phyloP scores from a whole-genome alignment of 2,113 vertebrate species.

The Perccottus glenii region DNA sequence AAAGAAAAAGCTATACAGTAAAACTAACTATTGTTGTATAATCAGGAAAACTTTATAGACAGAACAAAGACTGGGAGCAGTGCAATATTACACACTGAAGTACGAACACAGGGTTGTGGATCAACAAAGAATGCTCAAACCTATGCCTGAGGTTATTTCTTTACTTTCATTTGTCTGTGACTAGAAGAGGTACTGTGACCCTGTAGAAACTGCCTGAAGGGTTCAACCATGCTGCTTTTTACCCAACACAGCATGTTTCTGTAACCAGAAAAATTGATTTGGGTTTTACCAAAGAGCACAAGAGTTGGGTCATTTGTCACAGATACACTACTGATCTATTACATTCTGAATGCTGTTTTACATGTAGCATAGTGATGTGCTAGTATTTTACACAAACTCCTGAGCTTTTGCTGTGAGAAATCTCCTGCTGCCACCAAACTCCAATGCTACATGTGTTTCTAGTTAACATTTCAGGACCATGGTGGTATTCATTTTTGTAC shows the following conservation, averaged over 20 bases:
- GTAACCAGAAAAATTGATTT: slow-evolving; percentile 36
- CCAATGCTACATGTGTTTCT: slow-evolving; percentile 48
- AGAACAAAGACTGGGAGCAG: slow-evolving; percentile 74
- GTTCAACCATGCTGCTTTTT: slow-evolving; percentile 51
- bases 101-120: slow-evolving; percentile 50
- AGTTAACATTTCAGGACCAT: slow-evolving; percentile 59
- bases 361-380: slow-evolving; percentile 60
- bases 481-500: slow-evolving; percentile 61
- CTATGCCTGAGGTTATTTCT: slow-evolving; percentile 43
- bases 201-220: slow-evolving; percentile 41
- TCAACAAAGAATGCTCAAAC: slow-evolving; percentile 57
- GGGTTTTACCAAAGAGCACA: slow-evolving; percentile 75
- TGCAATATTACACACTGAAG: slow-evolving; percentile 82
- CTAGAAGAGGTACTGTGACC: slow-evolving; percentile 61
- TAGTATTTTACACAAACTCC: slow-evolving; percentile 34
- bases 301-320: slow-evolving; percentile 38
- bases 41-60: slow-evolving; percentile 35
- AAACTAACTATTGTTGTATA: neutral
- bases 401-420: slow-evolving; percentile 50
- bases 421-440: slow-evolving; percentile 49
- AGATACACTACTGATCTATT: slow-evolving; percentile 67
- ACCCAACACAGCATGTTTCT: slow-evolving; percentile 32
- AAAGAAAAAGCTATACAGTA: slow-evolving; percentile 17
- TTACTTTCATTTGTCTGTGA: slow-evolving; percentile 28
- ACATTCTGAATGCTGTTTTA: slow-evolving; percentile 55